Percentiles rank a stretch among this genome's conserved stretches.
These are phyloP conservation scores for Clarias fuscus DNA, from an alignment of 2,797 vertebrate genomes.

Conservation along the genomic window DNA sequence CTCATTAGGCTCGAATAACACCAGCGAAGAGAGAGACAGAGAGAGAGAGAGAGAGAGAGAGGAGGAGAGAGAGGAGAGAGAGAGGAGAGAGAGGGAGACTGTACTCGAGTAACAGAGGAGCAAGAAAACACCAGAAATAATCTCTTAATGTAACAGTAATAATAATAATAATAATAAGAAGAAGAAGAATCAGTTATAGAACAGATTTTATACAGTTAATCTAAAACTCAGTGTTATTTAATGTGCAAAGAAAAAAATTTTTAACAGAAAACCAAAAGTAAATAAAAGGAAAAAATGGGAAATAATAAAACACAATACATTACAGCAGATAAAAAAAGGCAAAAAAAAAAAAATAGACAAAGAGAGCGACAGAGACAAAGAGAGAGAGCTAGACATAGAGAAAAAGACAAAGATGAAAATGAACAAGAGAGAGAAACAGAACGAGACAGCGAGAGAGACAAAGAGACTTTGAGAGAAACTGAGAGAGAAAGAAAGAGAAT, in stretches of 20 bases:
- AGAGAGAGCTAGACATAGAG: not conserved
- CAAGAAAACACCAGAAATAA: not conserved
- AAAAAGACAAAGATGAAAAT: not conserved
- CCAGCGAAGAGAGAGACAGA: not conserved
- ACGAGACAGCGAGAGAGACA: not conserved
- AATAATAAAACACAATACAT: not conserved
- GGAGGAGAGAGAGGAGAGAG: not conserved
- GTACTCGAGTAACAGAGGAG: not conserved
- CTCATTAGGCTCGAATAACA: conserved; percentile 14
- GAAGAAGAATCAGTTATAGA: not conserved
- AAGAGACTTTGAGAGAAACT: no score
- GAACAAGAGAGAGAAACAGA: not conserved
- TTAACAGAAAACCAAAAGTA: not conserved
- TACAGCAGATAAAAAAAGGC: not conserved
- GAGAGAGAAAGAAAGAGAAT: not conserved
- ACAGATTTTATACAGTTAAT: not conserved
- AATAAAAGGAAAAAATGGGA: not conserved
- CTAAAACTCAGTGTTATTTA: not conserved
- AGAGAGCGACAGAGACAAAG: not conserved
- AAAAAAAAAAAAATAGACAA: not conserved
- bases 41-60: not conserved
- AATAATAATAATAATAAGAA: not conserved
- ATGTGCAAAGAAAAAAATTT: not conserved
- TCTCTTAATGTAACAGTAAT: not conserved
- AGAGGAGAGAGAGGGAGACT: not conserved